Base-by-base conservation (phyloP, 2,888 invertebrate genomes). In the Drosophila mimica region DNA sequence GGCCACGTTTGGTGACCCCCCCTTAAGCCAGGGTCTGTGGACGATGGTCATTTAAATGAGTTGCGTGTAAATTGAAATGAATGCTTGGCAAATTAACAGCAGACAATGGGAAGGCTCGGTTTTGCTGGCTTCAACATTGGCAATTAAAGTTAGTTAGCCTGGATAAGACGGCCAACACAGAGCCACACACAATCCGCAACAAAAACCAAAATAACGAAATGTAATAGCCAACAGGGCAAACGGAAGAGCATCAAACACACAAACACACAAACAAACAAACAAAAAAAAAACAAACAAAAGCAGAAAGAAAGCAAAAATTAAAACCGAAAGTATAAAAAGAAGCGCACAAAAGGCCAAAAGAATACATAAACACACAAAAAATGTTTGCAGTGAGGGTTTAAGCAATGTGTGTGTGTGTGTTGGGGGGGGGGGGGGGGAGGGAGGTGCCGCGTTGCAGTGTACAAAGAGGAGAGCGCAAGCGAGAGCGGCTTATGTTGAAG, bases 281-380 rank as follows among this genome's bases (percentile, higher is more conserved):
- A 30, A 34, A 9, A 31, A 7, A 46, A 1, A 48, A 28, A 36
- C 20, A 28, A 20, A 11, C 7, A 51, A 52, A n/a, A 25, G 25
- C 49, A 30, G 30, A 9, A 25, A 31, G 7, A 46, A 25, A 25
- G 25, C 8, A 25, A 25, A 46, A 25, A 25, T 46, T 9, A 46
- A 46, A 46, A 46, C 20, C 15, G 38, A 15, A 34, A 34, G 17
- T 38, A 38, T 6, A 46, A 43, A 46, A 7, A 13, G 5, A 40
- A 5, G 6, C 13, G 4, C 46, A 20, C 46, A 46, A 57, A 25
- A 43, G 52, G 33, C 59, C 51, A 66, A 76, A 75, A 57, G 38
- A 63, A 58, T 53, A 66, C 75, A 71, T 59, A 70, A 74, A 56
- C 52, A 71, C 56, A 65, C 58, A 59, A 63, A 63, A 63, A 62